Evolutionary conservation across 2,888 invertebrate genomes (phyloP).

Genomic region (Prenolepis imparis): DNA sequence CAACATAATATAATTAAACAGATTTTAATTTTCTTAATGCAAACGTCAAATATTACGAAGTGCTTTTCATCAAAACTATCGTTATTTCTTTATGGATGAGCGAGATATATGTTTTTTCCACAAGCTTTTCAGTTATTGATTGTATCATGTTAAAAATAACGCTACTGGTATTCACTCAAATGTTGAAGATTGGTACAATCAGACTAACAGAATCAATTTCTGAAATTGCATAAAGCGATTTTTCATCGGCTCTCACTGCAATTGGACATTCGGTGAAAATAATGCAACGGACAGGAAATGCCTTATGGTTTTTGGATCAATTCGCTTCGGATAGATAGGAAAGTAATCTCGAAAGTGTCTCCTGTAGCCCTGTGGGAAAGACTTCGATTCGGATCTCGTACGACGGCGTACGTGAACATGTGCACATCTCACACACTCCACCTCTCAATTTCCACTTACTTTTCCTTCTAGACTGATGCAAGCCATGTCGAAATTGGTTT

Average conservation of each 20-base stretch:
- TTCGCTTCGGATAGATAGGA: slow-evolving; percentile 74
- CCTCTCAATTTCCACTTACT: slow-evolving; percentile 17
- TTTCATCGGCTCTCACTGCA: slow-evolving; percentile 65
- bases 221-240: slow-evolving; percentile 63
- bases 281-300: slow-evolving; percentile 77
- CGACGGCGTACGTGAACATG: slow-evolving; percentile 61
- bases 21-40: background rate
- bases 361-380: slow-evolving; percentile 78
- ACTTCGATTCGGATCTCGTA: slow-evolving; percentile 70
- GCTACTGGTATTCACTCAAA: slow-evolving; percentile 20
- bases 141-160: slow-evolving; percentile 40
- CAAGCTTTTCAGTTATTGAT: background rate
- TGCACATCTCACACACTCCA: slow-evolving; percentile 51
- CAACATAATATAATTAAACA: background rate
- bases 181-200: slow-evolving; percentile 35
- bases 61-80: background rate
- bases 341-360: slow-evolving; percentile 84
- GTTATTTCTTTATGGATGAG: background rate
- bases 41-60: background rate
- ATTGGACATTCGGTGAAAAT: slow-evolving; percentile 77
- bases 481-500: slow-evolving; percentile 31
- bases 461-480: slow-evolving; percentile 4
- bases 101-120: background rate
- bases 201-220: slow-evolving; percentile 54
- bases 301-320: slow-evolving; percentile 78